These are phyloP conservation scores for Podarcis cretensis DNA, from an alignment of 2,113 vertebrate genomes.

Conservation along the genomic window DNA sequence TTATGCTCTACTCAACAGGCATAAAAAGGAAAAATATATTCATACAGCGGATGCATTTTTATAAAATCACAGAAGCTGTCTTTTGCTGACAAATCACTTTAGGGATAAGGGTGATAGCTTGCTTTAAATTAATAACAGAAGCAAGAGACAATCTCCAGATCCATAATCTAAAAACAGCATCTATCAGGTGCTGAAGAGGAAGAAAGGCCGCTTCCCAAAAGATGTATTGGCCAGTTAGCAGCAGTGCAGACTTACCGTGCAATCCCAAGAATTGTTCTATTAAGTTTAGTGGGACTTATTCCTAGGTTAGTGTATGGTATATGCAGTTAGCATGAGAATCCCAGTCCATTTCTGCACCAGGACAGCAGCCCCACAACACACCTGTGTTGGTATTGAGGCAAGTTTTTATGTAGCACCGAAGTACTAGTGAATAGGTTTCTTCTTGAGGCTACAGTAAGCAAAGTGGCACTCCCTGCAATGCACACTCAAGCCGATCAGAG, in stretches of 20 bases:
- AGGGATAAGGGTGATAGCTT: not conserved
- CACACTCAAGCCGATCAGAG: not conserved
- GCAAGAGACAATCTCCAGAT: not conserved
- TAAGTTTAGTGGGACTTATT: no score
- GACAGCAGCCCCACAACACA: not conserved
- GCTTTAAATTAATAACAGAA: slow-evolving; percentile 12
- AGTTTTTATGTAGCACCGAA: not conserved
- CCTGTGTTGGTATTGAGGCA: not conserved
- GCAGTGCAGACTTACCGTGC: not conserved
- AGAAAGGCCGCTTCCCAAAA: not conserved
- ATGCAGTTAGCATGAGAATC: not conserved
- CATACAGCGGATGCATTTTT: not conserved
- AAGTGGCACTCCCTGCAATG: not conserved
- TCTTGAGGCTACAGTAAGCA: not conserved
- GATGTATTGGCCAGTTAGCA: not conserved
- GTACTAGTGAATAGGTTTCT: not conserved
- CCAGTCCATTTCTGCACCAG: not conserved
- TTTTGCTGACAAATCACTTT: slow-evolving; percentile 21
- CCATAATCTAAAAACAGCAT: not conserved
- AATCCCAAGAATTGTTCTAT: no score
- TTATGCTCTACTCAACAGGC: not conserved
- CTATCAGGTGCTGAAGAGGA: not conserved
- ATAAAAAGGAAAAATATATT: not conserved
- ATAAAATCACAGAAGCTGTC: not conserved
- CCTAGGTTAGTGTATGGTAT: not conserved